Evolutionary conservation across 2,797 vertebrate species (phyloP), one percentile per base, ranked within the genome.

Genomic region (Amblyopsis hoosieri): DNA sequence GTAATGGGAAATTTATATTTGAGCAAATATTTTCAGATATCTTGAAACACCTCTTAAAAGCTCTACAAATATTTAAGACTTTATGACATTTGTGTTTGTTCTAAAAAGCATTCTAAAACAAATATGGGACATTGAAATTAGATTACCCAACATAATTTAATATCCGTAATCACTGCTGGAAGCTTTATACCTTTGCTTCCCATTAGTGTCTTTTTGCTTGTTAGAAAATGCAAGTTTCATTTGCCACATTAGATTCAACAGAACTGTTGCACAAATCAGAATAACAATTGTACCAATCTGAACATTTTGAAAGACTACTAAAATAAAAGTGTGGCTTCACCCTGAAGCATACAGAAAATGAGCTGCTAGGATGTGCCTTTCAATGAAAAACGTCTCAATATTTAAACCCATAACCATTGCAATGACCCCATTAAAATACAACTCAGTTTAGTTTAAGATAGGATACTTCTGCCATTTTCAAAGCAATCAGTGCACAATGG

Each of bases 311-410:
- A 42, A 42, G 8, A 42, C 8, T 42, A 42, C 37, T 42, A 42
- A 42, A 42, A 42, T 42, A 42, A 42, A 42, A 42, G 9, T 8
- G 37, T 54, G 57, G 19, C 57, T 70, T 80, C 65, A 70, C 71
- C 71, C 23, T 48, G 19, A n/a, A 64, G 45, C 54, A 71, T 78
- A 73, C 13, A 62, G 54, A 77, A 58, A 46, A 12, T 0, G 13
- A 14, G 15, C 14, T 37, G 17, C 13, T 23, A 11, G 56, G 42
- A 54, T 0, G 1, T 42, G 9, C 11, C 19, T 23, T 29, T 31
- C 17, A 23, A 23, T 3, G 17, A 50, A 50, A 19, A 55, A 19
- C 2, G 0, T 14, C 3, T 58, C 10, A 11, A 45, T 23, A 7
- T 54, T 64, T 45, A 60, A 7, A n/a, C 3, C 47, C 12, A 19